phyloP scores from a whole-genome alignment of 2,888 invertebrate genomes.

The Lithophane socia region DNA sequence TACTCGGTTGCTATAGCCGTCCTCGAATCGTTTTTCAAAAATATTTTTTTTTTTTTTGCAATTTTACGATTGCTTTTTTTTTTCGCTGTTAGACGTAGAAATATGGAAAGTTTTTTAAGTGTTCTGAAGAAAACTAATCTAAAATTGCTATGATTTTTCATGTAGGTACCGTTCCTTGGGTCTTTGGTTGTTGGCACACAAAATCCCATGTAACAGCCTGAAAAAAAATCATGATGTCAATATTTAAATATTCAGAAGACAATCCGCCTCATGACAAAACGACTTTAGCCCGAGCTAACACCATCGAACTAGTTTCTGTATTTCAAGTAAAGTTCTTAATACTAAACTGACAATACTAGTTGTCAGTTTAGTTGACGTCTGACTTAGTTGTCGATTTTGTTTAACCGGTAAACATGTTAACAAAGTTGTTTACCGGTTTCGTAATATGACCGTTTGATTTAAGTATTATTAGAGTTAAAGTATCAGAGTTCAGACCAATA shows the following conservation, averaged over 20 bases:
- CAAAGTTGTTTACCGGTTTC: background rate
- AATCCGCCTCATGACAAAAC: background rate
- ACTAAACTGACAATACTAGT: background rate
- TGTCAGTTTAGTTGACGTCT: too few species aligned
- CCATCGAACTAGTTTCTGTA: background rate
- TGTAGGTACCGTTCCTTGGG: too few species aligned
- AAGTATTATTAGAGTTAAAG: background rate
- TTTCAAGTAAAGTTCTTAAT: background rate
- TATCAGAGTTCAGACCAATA: background rate
- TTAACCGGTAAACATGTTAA: too few species aligned
- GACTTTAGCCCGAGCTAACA: background rate
- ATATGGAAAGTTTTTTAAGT: background rate
- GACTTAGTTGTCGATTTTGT: background rate
- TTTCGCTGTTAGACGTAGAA: background rate
- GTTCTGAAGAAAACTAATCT: background rate
- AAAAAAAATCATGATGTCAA: background rate
- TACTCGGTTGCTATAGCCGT: background rate
- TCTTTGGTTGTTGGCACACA: too few species aligned
- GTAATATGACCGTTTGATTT: background rate
- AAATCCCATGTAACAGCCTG: too few species aligned
- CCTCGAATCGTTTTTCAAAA: background rate
- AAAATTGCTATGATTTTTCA: background rate
- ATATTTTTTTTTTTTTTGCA: too few species aligned
- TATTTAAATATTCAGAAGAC: background rate
- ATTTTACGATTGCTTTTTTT: conserved; percentile 22